Percentiles rank a stretch among this genome's conserved stretches.
phyloP scores from a whole-genome alignment of 2,888 invertebrate genomes.

The Antheraea assamensis region DNA sequence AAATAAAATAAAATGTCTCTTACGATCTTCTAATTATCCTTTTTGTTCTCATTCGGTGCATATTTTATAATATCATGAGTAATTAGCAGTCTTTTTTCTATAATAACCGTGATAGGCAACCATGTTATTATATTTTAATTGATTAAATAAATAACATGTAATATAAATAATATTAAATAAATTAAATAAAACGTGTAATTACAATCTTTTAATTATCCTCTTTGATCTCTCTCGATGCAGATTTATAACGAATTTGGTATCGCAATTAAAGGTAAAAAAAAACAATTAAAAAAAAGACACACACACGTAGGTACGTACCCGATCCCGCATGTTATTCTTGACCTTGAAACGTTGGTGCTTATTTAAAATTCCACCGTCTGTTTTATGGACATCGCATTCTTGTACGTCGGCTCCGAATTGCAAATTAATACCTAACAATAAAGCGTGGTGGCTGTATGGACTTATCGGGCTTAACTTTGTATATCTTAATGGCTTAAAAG shows the following conservation, averaged over 20 bases:
- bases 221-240: not conserved
- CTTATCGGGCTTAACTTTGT: conserved; percentile 11
- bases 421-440: conserved; percentile 32
- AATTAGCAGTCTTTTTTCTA: not conserved
- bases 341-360: conserved; percentile 36
- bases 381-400: conserved; percentile 31
- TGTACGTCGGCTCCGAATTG: conserved; percentile 37
- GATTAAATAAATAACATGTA: too few species aligned
- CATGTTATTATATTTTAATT: not conserved
- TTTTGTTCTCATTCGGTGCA: conserved; percentile 9
- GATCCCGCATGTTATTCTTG: conserved; percentile 22
- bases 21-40: conserved; percentile 18
- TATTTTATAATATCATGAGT: not conserved
- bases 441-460: conserved; percentile 9
- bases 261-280: not conserved
- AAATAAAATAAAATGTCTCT: not conserved
- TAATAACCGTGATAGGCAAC: not conserved
- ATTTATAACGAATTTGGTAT: not conserved
- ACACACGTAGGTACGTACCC: conserved; percentile 4
- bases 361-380: conserved; percentile 31
- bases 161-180: too few species aligned
- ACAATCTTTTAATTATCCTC: conserved; percentile 19
- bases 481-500: not conserved
- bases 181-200: not conserved
- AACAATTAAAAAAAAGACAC: not conserved